These are phyloP conservation scores for Luscinia luscinia DNA, from an alignment of 2,797 vertebrate genomes.

Conservation along the genomic window DNA sequence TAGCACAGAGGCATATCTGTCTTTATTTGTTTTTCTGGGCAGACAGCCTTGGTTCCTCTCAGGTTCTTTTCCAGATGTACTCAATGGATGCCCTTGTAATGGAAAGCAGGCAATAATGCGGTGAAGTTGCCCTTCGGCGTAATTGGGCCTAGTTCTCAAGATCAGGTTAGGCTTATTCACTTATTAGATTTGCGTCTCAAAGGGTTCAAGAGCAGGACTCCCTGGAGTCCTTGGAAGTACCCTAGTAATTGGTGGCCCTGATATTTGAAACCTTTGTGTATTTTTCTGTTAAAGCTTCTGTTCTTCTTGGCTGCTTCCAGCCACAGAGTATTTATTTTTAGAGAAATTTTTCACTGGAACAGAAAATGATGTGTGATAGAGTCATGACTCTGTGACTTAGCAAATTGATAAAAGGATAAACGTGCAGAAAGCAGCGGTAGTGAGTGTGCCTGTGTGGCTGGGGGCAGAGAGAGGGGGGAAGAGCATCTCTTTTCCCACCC, in stretches of 20 bases:
- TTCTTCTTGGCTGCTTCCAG: constrained; percentile 76
- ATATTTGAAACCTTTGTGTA: constrained; percentile 82
- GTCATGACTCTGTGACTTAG: constrained; percentile 81
- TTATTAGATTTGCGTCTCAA: constrained; percentile 82
- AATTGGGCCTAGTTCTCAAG: constrained; percentile 81
- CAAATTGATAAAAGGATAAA: constrained; percentile 78
- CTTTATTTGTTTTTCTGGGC: constrained; percentile 86
- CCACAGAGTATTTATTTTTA: constrained; percentile 77
- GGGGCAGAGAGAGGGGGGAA: background rate
- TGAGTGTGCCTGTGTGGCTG: constrained; percentile 5
- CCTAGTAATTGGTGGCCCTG: constrained; percentile 83
- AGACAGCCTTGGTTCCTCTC: constrained; percentile 81
- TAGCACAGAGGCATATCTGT: constrained; percentile 79
- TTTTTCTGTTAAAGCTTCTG: constrained; percentile 77
- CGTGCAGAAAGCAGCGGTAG: constrained; percentile 15
- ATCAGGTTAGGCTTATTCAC: constrained; percentile 83
- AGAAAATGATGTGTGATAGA: constrained; percentile 80
- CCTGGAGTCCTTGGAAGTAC: constrained; percentile 79
- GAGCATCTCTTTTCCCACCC: constrained; percentile 30
- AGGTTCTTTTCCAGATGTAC: constrained; percentile 81
- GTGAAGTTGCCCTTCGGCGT: constrained; percentile 80
- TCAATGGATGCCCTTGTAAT: constrained; percentile 81
- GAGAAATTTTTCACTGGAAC: constrained; percentile 79
- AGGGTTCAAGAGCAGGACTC: constrained; percentile 80
- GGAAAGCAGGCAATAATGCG: constrained; percentile 84